Conservation (phyloP, 2,888 invertebrate genomes). For the Odontocolon sp. region DNA sequence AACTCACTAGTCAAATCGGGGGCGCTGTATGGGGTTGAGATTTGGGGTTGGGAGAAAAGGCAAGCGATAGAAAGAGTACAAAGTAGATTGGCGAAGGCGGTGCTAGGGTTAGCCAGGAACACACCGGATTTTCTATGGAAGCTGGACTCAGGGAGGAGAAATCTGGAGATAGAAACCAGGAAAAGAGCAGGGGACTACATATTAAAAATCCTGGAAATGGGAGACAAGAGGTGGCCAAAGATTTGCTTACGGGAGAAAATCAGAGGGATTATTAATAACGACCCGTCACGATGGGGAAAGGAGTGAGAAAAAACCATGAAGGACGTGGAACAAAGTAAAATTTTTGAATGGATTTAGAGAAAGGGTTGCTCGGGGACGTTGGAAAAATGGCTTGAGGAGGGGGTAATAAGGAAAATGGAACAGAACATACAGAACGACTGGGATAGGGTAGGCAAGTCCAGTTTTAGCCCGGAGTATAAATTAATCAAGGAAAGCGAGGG, state of each 20-base stretch:
- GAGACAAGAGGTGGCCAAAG: background rate
- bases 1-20: slow-evolving; percentile 31
- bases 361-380: background rate
- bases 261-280: background rate
- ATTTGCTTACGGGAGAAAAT: background rate
- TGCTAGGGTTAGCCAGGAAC: slow-evolving; percentile 15
- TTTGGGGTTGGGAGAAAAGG: slow-evolving; percentile 52
- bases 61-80: slow-evolving; percentile 21
- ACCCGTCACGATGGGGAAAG: background rate
- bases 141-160: background rate
- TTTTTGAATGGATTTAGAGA: background rate
- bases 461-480: slow-evolving; percentile 3
- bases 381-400: background rate
- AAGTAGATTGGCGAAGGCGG: background rate
- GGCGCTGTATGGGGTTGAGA: slow-evolving; percentile 47
- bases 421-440: slow-evolving; percentile 14
- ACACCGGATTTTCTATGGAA: slow-evolving; percentile 27
- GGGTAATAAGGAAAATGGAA: background rate
- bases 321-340: background rate
- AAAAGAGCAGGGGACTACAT: background rate
- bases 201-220: background rate
- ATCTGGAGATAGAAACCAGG: background rate
- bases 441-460: slow-evolving; percentile 1
- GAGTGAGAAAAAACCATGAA: background rate
- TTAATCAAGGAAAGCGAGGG: slow-evolving; percentile 2